These are phyloP conservation scores for Panulirus ornatus DNA, from an alignment of 1,140 invertebrate genomes.

Conservation along the genomic window DNA sequence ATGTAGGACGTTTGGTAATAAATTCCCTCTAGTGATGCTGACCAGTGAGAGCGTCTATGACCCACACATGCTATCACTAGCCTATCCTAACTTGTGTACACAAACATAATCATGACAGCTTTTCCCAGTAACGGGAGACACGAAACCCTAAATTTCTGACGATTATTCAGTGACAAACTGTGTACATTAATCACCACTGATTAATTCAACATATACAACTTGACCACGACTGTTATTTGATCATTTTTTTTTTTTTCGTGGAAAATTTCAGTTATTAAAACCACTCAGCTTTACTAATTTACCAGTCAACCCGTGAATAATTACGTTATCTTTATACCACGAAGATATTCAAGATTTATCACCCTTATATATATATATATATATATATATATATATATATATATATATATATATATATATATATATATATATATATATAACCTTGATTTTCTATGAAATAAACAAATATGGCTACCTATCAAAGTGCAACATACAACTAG, in stretches of 20 bases:
- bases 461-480: neutral
- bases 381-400: conserved; percentile 14
- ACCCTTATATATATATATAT: conserved; percentile 14
- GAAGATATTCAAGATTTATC: too few species aligned
- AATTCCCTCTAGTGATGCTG: too few species aligned
- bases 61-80: too few species aligned
- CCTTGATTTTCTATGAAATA: neutral
- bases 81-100: too few species aligned
- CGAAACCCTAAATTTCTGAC: too few species aligned
- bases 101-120: too few species aligned
- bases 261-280: neutral
- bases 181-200: neutral
- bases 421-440: conserved; percentile 10
- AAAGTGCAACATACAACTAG: neutral
- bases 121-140: too few species aligned
- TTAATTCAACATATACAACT: neutral
- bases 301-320: neutral
- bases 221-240: neutral
- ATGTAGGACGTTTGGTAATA: too few species aligned
- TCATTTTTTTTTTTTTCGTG: neutral
- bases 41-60: too few species aligned
- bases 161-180: too few species aligned
- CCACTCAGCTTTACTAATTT: neutral
- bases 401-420: conserved; percentile 14
- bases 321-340: too few species aligned